Evolutionary conservation across 1,140 invertebrate species (phyloP).

Genomic region (Pectinophora gossypiella): DNA sequence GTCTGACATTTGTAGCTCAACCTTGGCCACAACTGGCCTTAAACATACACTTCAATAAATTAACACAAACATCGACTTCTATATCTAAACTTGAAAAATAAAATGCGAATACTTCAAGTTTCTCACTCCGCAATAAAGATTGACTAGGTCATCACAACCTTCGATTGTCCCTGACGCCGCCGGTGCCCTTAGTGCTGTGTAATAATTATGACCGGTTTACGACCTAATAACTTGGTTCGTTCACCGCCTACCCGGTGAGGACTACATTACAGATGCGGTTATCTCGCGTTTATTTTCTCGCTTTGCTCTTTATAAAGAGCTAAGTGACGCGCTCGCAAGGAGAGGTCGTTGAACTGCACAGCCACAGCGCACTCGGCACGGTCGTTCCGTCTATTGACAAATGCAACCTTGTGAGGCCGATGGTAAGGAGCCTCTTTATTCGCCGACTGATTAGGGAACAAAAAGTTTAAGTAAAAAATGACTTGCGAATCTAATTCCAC

Average conservation of each 20-base stretch:
- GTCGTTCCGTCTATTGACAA: slow-evolving; percentile 24
- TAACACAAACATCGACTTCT: too few species aligned
- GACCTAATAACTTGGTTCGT: slow-evolving; percentile 55
- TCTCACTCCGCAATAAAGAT: slow-evolving; percentile 2
- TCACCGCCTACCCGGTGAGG: slow-evolving; percentile 39
- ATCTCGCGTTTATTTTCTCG: slow-evolving; percentile 65
- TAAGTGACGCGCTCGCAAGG: slow-evolving; percentile 55
- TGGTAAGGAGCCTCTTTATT: slow-evolving; percentile 13
- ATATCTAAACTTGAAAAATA: too few species aligned
- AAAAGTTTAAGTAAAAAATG: too few species aligned
- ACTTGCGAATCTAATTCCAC: too few species aligned
- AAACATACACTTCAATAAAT: slow-evolving; percentile 25
- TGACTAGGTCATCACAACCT: slow-evolving; percentile 25
- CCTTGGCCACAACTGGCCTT: slow-evolving; percentile 35
- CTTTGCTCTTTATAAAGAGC: slow-evolving; percentile 65
- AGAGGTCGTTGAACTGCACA: slow-evolving; percentile 50
- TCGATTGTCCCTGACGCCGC: slow-evolving; percentile 27
- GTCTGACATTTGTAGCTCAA: slow-evolving; percentile 47
- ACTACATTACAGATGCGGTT: slow-evolving; percentile 52
- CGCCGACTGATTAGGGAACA: too few species aligned
- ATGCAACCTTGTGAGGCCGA: slow-evolving; percentile 31
- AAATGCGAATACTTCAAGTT: neutral
- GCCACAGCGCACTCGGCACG: slow-evolving; percentile 33
- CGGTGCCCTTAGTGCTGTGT: slow-evolving; percentile 33
- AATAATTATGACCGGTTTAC: slow-evolving; percentile 44